Evolutionary conservation across 1,140 invertebrate species (phyloP), one percentile per base, ranked within the genome.

Genomic region (Capitella teleta): DNA sequence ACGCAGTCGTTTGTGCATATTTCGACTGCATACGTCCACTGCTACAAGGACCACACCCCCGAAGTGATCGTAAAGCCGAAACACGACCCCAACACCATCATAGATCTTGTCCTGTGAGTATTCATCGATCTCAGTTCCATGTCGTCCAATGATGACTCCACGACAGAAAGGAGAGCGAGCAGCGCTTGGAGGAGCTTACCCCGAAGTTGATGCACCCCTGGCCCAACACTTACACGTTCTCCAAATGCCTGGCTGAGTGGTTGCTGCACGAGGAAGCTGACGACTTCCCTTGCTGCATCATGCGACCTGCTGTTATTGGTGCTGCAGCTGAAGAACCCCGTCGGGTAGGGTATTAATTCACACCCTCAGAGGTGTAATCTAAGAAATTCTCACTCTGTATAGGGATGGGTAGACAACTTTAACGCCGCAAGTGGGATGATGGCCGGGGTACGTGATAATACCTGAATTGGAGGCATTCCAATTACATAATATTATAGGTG

Each of bases 281-380:
- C 18, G 57, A 57, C 6, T 49, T 97, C 26, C 90, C 92, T 0
- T 72, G 82, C 2, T 79, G 86, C 2, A 86, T 97, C 55, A 81
- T 89, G 30, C 77, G 92, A 60, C 92, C 93, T 0, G 94, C 92
- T 0, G 94, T 96, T 82, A 88, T 96, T 62, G 84, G 85, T 8
- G 90, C 83, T 19, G 78, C 89, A 3, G 94, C 88, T 87, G 85
- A 86, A 62, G 89, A 97, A 66, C 94, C 91, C 0, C 63, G 85
- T 3, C 83, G 86, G 5, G 74, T 47, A 64, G 41, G 47, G 14
- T 47, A 32, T n/a, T 30, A 16, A 41, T 47, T 30, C 28, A n/a
- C 18, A 47, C 34, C 16, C 19, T 32, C 26, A 47, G 18, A 32
- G 18, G n/a, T n/a, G n/a, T n/a, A n/a, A n/a, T n/a, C n/a, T n/a